Evolutionary conservation across 2,888 invertebrate species (phyloP).

Genomic region (Trachelus troglodyta): DNA sequence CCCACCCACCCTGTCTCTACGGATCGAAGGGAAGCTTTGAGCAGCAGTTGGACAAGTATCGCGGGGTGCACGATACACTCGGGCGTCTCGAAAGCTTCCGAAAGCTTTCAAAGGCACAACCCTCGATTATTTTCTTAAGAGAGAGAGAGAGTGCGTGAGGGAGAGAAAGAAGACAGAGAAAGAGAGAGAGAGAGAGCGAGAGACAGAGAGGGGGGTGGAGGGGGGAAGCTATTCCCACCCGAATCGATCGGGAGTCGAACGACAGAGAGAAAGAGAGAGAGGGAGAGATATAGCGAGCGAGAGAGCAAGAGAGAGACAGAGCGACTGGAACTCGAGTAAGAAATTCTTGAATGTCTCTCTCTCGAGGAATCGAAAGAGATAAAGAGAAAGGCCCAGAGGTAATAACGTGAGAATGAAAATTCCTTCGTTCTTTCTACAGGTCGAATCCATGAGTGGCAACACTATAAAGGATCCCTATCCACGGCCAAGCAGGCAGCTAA

Average conservation of each 20-base stretch:
- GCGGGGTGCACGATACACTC: conserved; percentile 5
- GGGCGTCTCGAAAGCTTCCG: conserved; percentile 8
- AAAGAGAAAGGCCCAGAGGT: too few relatives aligned
- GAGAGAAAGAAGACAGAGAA: conserved; percentile 9
- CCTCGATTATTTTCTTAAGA: conserved; percentile 12
- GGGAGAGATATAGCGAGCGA: conserved; percentile 16
- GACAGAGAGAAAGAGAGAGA: conserved; percentile 23
- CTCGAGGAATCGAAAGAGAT: too few relatives aligned
- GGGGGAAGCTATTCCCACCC: background rate
- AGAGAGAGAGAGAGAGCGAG: background rate
- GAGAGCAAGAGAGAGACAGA: conserved; percentile 29
- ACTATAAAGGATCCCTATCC: too few relatives aligned
- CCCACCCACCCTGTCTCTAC: background rate
- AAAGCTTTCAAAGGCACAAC: conserved; percentile 15
- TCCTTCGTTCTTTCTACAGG: too few relatives aligned
- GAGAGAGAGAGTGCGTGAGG: conserved; percentile 4
- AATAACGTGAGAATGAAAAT: too few relatives aligned
- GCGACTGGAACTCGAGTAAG: conserved; percentile 19
- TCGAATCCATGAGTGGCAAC: too few relatives aligned
- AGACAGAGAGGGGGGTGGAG: conserved; percentile 5
- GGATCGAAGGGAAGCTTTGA: too few relatives aligned
- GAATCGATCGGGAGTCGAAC: too few relatives aligned
- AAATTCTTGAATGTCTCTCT: too few relatives aligned
- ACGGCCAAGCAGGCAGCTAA: conserved; percentile 19
- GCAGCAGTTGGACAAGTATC: background rate